A percentile compares a stretch with the other conserved stretches of the same genome.
Conservation (phyloP, 2,888 invertebrate species). For the Geophilus truncorum region DNA sequence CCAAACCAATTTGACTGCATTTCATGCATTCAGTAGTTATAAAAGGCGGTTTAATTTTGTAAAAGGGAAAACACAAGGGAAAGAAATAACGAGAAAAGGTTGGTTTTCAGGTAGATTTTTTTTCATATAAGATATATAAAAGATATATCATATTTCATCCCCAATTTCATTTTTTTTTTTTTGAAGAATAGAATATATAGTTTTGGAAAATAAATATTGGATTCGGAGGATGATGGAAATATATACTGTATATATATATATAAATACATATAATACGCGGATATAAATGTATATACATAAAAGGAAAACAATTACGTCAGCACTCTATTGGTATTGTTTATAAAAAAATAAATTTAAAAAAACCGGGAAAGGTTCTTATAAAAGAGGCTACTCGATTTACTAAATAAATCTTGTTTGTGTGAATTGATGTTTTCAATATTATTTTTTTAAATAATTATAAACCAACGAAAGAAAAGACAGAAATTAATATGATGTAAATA, state of each 20-base stretch:
- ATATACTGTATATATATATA: too few species aligned
- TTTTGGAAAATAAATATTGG: constrained; percentile 1
- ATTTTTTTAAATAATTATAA: not conserved
- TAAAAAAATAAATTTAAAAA: not conserved
- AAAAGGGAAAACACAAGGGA: not conserved
- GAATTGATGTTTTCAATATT: not conserved
- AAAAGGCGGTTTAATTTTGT: not conserved
- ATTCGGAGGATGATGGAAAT: not conserved
- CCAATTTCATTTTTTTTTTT: constrained; percentile 8
- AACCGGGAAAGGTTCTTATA: not conserved
- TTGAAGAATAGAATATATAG: not conserved
- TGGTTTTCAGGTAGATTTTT: not conserved
- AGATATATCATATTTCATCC: not conserved
- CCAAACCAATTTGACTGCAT: not conserved
- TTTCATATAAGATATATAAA: not conserved
- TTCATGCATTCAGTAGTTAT: constrained; percentile 1
- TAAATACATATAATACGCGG: too few species aligned
- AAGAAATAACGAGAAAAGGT: not conserved
- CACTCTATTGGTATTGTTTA: constrained; percentile 17
- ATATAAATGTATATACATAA: not conserved
- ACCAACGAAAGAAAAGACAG: not conserved
- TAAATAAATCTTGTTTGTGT: not conserved
- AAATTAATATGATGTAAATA: not conserved
- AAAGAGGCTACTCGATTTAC: not conserved
- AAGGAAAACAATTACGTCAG: not conserved